phyloP scores from a whole-genome alignment of 2,797 vertebrate genomes.

The Bovichtus variegatus region DNA sequence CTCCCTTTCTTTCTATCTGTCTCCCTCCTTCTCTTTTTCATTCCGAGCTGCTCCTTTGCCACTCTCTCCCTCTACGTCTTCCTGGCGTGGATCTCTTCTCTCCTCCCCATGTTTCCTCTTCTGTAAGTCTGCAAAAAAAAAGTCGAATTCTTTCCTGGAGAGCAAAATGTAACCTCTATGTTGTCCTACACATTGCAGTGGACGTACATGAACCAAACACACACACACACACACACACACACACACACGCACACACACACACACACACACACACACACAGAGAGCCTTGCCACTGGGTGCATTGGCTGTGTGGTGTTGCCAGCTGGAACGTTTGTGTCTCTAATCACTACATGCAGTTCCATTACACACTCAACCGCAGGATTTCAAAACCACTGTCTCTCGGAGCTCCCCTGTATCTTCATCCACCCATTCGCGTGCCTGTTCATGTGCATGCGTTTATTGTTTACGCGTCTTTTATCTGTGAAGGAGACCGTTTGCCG shows the following conservation, averaged over 20 bases:
- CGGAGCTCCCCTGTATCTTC: conserved; percentile 39
- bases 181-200: conserved; percentile 23
- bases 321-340: conserved; percentile 61
- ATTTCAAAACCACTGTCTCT: conserved; percentile 58
- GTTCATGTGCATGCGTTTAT: conserved; percentile 20
- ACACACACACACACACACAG: neutral
- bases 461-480: conserved; percentile 21
- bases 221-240: neutral
- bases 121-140: conserved; percentile 34
- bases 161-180: conserved; percentile 53
- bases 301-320: conserved; percentile 41
- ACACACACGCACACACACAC: conserved; percentile 4
- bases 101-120: conserved; percentile 25
- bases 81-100: conserved; percentile 6
- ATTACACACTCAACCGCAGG: conserved; percentile 56
- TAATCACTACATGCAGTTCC: conserved; percentile 73
- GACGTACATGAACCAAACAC: conserved; percentile 16
- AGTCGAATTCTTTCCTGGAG: conserved; percentile 67
- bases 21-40: conserved; percentile 24
- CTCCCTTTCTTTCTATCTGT: neutral
- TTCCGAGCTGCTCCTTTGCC: conserved; percentile 25
- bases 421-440: conserved; percentile 7
- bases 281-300: conserved; percentile 42
- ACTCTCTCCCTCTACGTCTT: conserved; percentile 9
- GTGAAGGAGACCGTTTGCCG: neutral